A percentile compares a stretch with the other conserved stretches of the same genome.
These are phyloP conservation scores for Barypeithes pellucidus DNA, from an alignment of 2,888 invertebrate genomes.

Conservation along the genomic window DNA sequence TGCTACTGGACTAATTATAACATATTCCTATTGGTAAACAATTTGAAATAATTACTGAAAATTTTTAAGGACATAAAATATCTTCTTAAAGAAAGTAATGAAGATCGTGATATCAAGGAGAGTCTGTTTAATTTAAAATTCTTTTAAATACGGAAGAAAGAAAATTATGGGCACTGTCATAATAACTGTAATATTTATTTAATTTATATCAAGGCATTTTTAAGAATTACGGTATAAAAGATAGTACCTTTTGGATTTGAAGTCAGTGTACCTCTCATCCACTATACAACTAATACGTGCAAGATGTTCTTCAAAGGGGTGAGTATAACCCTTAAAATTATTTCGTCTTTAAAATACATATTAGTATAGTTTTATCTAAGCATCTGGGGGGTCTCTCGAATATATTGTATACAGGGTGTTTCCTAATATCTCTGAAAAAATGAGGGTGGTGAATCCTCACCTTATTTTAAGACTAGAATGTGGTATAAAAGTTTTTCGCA, in stretches of 20 bases:
- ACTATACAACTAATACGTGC: conserved; percentile 37
- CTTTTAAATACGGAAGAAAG: conserved; percentile 55
- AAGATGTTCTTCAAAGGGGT: conserved; percentile 54
- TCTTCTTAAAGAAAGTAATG: conserved; percentile 49
- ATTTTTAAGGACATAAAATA: conserved; percentile 37
- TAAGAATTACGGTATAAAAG: conserved; percentile 45
- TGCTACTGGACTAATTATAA: conserved; percentile 2
- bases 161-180: conserved; percentile 54
- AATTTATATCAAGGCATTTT: conserved; percentile 44
- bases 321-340: too few relatives aligned
- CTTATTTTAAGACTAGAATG: too few relatives aligned
- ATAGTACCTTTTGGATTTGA: conserved; percentile 21
- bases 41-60: conserved; percentile 21
- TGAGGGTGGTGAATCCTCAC: too few relatives aligned
- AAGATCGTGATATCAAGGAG: conserved; percentile 51
- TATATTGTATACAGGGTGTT: too few relatives aligned
- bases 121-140: conserved; percentile 47
- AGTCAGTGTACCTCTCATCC: conserved; percentile 51
- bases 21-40: conserved; percentile 20
- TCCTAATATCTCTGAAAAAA: too few relatives aligned
- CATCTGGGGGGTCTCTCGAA: too few relatives aligned
- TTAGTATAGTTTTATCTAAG: too few relatives aligned
- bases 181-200: conserved; percentile 53
- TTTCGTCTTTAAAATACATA: too few relatives aligned
- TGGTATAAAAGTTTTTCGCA: too few relatives aligned